These are phyloP conservation scores for Meriones unguiculatus DNA, from an alignment of 2,113 vertebrate species.

Conservation along the genomic window DNA sequence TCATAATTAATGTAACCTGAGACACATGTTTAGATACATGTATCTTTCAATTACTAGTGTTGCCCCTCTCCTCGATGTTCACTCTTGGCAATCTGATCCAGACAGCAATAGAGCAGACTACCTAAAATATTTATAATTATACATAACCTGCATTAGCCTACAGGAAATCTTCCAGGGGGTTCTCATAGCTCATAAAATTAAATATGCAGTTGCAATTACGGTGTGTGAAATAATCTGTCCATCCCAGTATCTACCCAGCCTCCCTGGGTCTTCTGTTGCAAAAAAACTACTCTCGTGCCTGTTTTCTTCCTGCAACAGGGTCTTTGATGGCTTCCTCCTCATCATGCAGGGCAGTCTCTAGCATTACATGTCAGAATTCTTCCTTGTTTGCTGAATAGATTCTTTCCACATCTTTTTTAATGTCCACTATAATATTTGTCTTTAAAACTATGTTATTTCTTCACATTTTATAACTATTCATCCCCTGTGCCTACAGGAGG, in stretches of 20 bases:
- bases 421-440: not conserved
- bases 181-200: not conserved
- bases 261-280: too few relatives aligned
- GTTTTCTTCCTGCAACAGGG: not conserved
- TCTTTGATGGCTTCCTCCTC: not conserved
- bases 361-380: not conserved
- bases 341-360: not conserved
- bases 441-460: not conserved
- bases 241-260: not conserved
- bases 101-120: not conserved
- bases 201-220: not conserved
- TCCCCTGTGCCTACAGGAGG: not conserved
- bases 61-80: not conserved
- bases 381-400: not conserved
- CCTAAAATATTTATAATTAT: not conserved
- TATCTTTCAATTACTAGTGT: not conserved
- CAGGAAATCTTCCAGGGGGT: not conserved
- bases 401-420: not conserved
- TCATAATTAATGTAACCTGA: not conserved
- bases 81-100: not conserved
- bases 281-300: not conserved
- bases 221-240: not conserved
- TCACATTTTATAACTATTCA: not conserved
- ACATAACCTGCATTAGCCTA: not conserved
- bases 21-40: not conserved